Base-by-base conservation (phyloP, 2,888 invertebrate genomes). In the Drosophila lacicola region DNA sequence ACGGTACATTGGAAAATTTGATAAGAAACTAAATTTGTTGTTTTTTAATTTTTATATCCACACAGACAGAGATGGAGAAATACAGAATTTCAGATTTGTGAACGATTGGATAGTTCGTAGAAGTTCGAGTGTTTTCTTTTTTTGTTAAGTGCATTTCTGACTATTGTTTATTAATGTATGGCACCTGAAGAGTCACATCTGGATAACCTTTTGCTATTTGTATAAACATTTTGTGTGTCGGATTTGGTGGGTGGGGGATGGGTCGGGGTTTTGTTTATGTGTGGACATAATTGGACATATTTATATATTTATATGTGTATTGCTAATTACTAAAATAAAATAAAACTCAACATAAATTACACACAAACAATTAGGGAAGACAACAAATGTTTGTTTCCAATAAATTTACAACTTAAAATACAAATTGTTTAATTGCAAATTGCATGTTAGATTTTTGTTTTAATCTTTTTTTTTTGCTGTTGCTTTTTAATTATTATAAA, bases 1-100 rank as follows among this genome's bases (percentile, higher is more conserved):
- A 86, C 88, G 89, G 87, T 88, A 88, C 87, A 89, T 88, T 88
- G 88, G 82, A 86, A 82, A 83, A 74, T 71, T 73, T 67, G 55
- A 73, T 83, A 81, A 75, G 72, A 76, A 82, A 80, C 82, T 76
- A 82, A 81, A 69, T 67, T 80, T 63, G 57, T 66, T 57, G 47
- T 50, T 64, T 34, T 11, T 49, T 63, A 6, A 13, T 25, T 36
- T 37, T 21, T 61, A 69, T 63, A 83, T 86, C 82, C 81, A 82
- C 82, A 82, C 87, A 72, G 17, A 13, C 51, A 29, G 8, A 29
- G 51, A 29, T 36, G 34, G n/a, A 49, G 49, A 44, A 17, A 44
- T 42, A 29, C 14, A 11, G 49, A 45, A 13, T 21, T 37, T 53
- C 33, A 41, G 33, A 58, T 61, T 41, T n/a, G 21, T 45, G 29